phyloP scores from a whole-genome alignment of 2,113 vertebrate species.

The Zapus hudsonius region DNA sequence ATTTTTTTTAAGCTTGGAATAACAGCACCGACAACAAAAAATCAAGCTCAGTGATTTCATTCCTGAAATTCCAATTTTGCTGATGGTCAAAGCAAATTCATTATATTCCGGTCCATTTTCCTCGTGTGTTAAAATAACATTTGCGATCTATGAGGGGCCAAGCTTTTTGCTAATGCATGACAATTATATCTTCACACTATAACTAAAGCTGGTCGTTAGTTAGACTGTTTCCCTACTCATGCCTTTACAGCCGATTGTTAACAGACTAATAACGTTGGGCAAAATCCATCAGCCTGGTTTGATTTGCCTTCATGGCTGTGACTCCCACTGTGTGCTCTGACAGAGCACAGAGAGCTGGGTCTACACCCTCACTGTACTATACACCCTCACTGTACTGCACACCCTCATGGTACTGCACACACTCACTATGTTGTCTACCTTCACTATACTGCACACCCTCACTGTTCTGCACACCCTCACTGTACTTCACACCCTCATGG shows the following conservation, averaged over 20 bases:
- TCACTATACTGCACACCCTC: too few relatives aligned
- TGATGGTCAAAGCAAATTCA: slow-evolving; percentile 70
- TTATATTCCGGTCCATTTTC: slow-evolving; percentile 60
- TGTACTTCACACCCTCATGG: too few relatives aligned
- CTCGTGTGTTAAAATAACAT: slow-evolving; percentile 69
- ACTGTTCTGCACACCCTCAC: too few relatives aligned
- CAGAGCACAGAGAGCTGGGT: slow-evolving; percentile 23
- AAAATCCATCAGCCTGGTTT: slow-evolving; percentile 64
- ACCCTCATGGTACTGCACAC: too few relatives aligned
- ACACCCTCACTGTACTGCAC: too few relatives aligned
- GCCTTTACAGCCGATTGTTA: slow-evolving; percentile 76
- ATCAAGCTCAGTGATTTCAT: background rate
- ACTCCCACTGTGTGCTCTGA: too few relatives aligned
- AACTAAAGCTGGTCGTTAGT: slow-evolving; percentile 70
- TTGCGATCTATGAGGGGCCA: slow-evolving; percentile 63
- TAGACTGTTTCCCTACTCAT: slow-evolving; percentile 66
- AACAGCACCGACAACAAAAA: background rate
- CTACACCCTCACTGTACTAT: too few relatives aligned
- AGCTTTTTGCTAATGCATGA: slow-evolving; percentile 60
- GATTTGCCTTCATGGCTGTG: slow-evolving; percentile 20
- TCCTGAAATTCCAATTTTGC: slow-evolving; percentile 60
- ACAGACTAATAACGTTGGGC: slow-evolving; percentile 71
- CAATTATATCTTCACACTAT: slow-evolving; percentile 68
- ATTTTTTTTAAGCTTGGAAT: background rate
- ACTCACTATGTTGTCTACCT: too few relatives aligned